Evolutionary conservation across 2,113 vertebrate species (phyloP), one percentile per base, ranked within the genome.

Genomic region (Agelaius tricolor): DNA sequence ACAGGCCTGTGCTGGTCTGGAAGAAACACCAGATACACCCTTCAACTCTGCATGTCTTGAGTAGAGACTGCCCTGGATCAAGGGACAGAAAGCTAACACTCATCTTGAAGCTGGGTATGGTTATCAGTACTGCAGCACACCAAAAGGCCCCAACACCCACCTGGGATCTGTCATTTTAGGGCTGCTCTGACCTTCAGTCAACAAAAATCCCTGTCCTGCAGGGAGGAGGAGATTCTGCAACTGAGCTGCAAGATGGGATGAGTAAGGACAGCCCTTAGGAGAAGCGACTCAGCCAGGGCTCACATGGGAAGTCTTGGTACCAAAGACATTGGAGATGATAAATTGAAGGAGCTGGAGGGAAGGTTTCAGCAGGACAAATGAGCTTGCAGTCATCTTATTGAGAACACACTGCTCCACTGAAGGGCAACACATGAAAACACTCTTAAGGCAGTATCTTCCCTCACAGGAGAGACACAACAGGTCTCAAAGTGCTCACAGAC

Each of bases 231-330:
- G 47, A 57, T 57, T 83, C 58, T 80, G 68, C 27, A 44, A 61
- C 30, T 69, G 47, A 79, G 39, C 44, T 49, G 59, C 46, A 54
- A 39, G 82, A 63, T 0, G 2, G 20, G 35, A 55, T 44, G 51
- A 89, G 41, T 8, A 27, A 94, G 27, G 78, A 49, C 49, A 76
- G 67, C 35, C 18, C 1, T 71, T 21, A 69, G 69, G 22, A 75
- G 27, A 80, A 72, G 51, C 69, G 82, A 95, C 79, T 90, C 92
- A 96, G 15, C 2, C 58, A 55, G n/a, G 9, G 33, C 57, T 82
- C 82, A 76, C 11, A 7, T 3, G 2, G 62, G n/a, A 73, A 68
- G 44, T 58, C 41, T 35, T 49, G 55, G 33, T 58, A 73, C 35
- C 49, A 31, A 66, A 43, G 47, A 28, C 35, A 65, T 4, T 3